Conservation (phyloP, 2,888 invertebrate species). For the Caradrina kadenii region DNA sequence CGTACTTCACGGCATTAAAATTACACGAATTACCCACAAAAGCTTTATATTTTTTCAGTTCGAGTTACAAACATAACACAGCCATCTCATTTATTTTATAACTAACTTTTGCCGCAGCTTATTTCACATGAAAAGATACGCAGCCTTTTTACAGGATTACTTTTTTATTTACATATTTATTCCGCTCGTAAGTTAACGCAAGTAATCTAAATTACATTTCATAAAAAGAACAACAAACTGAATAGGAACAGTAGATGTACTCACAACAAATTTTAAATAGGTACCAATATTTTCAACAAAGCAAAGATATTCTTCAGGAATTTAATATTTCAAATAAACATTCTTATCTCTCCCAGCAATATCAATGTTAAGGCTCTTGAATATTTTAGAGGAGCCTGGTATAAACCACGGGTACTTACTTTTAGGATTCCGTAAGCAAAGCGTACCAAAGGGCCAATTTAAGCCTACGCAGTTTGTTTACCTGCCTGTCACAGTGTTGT, state of each 20-base stretch:
- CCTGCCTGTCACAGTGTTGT: too few species aligned
- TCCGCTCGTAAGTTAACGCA: slow-evolving; percentile 8
- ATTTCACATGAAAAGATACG: slow-evolving; percentile 36
- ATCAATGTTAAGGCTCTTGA: slow-evolving; percentile 24
- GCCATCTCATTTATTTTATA: slow-evolving; percentile 37
- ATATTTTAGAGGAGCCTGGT: slow-evolving; percentile 7
- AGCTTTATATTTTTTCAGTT: slow-evolving; percentile 21
- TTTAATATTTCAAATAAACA: slow-evolving; percentile 30
- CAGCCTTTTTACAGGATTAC: slow-evolving; percentile 15
- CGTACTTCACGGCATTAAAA: slow-evolving; percentile 16
- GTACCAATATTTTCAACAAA: not conserved
- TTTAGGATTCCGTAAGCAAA: not conserved
- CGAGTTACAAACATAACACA: slow-evolving; percentile 16
- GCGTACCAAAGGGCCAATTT: not conserved
- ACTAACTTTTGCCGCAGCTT: slow-evolving; percentile 36
- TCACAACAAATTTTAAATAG: not conserved
- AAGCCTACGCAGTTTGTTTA: not conserved
- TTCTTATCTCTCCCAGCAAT: slow-evolving; percentile 13
- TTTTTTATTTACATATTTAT: slow-evolving; percentile 36
- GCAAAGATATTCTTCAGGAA: slow-evolving; percentile 16
- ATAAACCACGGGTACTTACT: slow-evolving; percentile 6
- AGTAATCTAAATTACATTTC: slow-evolving; percentile 31
- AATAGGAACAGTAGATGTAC: not conserved
- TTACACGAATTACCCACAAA: slow-evolving; percentile 6
- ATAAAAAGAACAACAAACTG: not conserved